Conservation (phyloP, 2,113 vertebrate genomes). For the Syrrhaptes paradoxus region DNA sequence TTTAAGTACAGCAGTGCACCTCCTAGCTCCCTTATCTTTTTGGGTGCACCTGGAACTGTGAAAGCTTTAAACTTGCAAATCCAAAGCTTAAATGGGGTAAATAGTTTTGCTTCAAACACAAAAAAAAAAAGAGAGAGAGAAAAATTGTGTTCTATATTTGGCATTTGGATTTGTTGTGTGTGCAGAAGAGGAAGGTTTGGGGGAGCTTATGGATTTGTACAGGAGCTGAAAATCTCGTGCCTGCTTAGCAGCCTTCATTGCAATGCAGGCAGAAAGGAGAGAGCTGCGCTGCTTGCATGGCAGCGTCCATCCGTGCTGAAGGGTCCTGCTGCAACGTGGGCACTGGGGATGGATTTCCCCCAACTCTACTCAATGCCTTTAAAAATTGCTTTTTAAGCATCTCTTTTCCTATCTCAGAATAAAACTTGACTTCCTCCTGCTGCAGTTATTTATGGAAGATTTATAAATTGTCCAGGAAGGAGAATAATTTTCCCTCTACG, state of each 20-base stretch:
- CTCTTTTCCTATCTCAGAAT: neutral
- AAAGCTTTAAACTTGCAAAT: slow-evolving; percentile 78
- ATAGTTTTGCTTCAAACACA: slow-evolving; percentile 59
- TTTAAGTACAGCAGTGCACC: neutral
- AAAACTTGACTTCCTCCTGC: neutral
- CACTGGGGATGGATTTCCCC: neutral
- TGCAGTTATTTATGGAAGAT: neutral
- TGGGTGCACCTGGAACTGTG: slow-evolving; percentile 72
- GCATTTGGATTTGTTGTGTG: slow-evolving; percentile 13
- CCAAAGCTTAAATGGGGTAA: slow-evolving; percentile 59
- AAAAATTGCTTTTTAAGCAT: neutral
- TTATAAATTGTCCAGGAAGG: neutral
- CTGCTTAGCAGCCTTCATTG: neutral
- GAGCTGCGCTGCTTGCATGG: neutral
- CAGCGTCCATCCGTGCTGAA: neutral
- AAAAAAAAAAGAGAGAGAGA: neutral
- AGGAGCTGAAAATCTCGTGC: neutral
- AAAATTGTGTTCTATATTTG: slow-evolving; percentile 32
- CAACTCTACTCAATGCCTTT: neutral
- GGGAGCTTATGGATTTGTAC: neutral
- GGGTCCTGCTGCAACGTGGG: neutral
- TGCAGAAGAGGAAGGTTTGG: neutral
- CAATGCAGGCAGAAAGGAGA: neutral
- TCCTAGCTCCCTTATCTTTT: slow-evolving; percentile 76
- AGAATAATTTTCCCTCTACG: neutral